These are phyloP conservation scores for Danionella dracula DNA, from an alignment of 2,797 vertebrate species.

Conservation along the genomic window DNA sequence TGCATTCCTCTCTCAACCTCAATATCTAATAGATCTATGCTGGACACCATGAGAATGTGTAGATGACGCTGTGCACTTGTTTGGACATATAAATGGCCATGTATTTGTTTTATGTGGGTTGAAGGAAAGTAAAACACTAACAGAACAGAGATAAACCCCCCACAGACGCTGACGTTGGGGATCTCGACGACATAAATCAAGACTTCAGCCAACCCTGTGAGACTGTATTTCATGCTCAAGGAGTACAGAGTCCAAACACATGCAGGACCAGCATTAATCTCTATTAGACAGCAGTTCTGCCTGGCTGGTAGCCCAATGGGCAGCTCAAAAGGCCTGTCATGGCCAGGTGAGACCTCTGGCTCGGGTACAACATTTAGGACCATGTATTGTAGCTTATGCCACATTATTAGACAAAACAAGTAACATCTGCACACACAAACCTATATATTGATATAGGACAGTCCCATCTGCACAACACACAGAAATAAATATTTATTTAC, in stretches of 20 bases:
- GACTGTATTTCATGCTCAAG: constrained; percentile 70
- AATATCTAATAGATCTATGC: constrained; percentile 26
- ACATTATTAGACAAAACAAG: constrained; percentile 9
- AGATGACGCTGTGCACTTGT: constrained; percentile 3
- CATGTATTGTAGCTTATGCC: constrained; percentile 9
- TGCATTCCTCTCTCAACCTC: constrained; percentile 9
- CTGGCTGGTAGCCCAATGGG: constrained; percentile 42
- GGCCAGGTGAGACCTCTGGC: constrained; percentile 36
- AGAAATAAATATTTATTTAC: too few species aligned
- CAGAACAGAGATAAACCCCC: constrained; percentile 36
- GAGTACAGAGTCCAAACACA: constrained; percentile 49
- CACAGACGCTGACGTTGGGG: constrained; percentile 52
- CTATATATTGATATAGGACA: too few species aligned
- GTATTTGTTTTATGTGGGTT: constrained; percentile 33
- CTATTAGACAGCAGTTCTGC: constrained; percentile 43
- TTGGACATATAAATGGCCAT: constrained; percentile 2
- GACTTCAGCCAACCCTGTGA: constrained; percentile 63
- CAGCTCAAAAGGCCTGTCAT: constrained; percentile 40
- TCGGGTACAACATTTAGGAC: constrained; percentile 22
- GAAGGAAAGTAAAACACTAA: constrained; percentile 35
- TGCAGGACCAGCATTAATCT: constrained; percentile 47
- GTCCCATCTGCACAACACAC: too few species aligned
- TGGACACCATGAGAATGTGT: background rate
- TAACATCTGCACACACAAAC: constrained; percentile 22
- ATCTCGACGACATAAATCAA: constrained; percentile 67